phyloP scores from a whole-genome alignment of 2,113 vertebrate species.

The Bos javanicus region DNA sequence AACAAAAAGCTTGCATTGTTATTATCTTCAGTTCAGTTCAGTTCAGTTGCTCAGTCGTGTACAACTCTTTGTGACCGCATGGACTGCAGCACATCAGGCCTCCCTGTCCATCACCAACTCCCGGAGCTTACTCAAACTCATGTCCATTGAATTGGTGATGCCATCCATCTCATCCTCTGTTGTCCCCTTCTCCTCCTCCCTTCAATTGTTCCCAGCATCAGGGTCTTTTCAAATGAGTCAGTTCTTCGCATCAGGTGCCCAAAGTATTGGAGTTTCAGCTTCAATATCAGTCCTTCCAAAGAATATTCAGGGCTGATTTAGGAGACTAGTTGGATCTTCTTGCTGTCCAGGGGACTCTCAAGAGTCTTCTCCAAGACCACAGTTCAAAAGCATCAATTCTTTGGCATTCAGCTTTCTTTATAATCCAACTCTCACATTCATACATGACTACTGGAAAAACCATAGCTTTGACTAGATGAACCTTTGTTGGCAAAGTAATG shows the following conservation, averaged over 20 bases:
- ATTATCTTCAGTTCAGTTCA: not conserved
- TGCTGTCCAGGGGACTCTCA: not conserved
- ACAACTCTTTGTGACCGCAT: rapidly evolving
- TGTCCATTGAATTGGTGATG: not conserved
- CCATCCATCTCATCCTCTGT: not conserved
- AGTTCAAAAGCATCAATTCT: not conserved
- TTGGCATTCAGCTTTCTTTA: not conserved
- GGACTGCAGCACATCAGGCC: not conserved
- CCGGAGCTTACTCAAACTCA: not conserved
- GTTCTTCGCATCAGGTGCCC: rapidly evolving
- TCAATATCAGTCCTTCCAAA: not conserved
- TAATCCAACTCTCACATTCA: not conserved
- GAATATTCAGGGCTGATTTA: not conserved
- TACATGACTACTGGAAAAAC: not conserved
- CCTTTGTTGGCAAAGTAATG: not conserved
- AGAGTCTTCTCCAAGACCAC: not conserved
- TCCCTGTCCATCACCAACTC: not conserved
- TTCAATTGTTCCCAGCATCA: not conserved
- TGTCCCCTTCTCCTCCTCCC: not conserved
- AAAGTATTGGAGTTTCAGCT: not conserved
- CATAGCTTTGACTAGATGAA: not conserved
- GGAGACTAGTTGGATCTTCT: not conserved
- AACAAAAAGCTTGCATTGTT: not conserved
- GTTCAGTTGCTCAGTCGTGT: not conserved
- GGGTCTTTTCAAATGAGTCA: not conserved